phyloP scores from a whole-genome alignment of 1,140 invertebrate species.

The Melanaphis sacchari region DNA sequence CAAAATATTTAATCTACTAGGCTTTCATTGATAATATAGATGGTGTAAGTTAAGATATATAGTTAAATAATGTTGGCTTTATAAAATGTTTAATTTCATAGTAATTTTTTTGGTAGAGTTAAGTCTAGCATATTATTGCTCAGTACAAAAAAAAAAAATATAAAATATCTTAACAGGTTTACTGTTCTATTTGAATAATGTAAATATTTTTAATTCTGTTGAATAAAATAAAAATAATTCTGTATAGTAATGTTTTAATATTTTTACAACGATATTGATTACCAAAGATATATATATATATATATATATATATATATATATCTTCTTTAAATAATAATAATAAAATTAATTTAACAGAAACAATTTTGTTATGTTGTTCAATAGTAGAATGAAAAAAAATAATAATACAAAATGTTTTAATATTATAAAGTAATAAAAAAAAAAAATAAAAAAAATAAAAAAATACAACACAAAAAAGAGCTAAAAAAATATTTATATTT shows the following conservation, averaged over 20 bases:
- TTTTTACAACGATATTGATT: background rate
- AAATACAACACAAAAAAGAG: background rate
- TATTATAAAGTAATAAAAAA: background rate
- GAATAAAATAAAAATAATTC: background rate
- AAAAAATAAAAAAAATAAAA: background rate
- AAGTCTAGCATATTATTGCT: background rate
- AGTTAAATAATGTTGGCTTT: background rate
- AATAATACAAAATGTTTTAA: background rate
- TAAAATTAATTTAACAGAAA: background rate
- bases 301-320: too few relatives aligned
- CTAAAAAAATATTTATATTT: background rate
- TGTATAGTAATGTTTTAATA: background rate
- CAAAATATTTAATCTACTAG: too few relatives aligned
- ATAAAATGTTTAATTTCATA: background rate
- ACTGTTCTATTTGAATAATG: background rate
- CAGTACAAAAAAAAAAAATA: too few relatives aligned
- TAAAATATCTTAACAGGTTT: background rate
- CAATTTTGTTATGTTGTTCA: background rate
- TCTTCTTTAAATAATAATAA: background rate
- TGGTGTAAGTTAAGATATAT: background rate
- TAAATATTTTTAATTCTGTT: background rate
- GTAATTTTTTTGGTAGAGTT: background rate
- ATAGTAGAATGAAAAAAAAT: background rate
- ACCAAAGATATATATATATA: too few relatives aligned
- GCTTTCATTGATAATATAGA: too few relatives aligned